phyloP scores from a whole-genome alignment of 2,888 invertebrate species.

The Notodonta dromedarius region DNA sequence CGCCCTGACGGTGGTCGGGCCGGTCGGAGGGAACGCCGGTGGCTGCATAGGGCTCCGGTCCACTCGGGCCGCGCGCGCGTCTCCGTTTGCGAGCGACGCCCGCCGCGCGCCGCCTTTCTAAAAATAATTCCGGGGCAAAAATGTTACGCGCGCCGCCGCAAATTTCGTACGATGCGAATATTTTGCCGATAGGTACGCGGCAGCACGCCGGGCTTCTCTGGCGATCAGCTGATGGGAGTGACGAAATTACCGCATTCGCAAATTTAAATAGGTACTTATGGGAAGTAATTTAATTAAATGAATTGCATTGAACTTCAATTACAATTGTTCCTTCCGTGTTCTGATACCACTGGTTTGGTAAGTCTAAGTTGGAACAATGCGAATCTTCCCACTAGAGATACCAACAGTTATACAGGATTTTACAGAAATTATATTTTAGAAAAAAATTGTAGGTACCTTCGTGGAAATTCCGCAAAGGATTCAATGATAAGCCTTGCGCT shows the following conservation, averaged over 20 bases:
- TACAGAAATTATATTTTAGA: no score
- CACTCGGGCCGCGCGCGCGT: conserved; percentile 76
- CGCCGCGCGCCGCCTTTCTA: conserved; percentile 78
- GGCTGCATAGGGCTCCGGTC: conserved; percentile 78
- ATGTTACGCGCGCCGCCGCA: conserved; percentile 70
- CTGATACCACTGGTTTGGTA: no score
- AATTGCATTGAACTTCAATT: no score
- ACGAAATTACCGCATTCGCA: background rate
- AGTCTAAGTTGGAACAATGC: no score
- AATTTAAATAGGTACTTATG: no score
- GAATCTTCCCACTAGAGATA: no score
- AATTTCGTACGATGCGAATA: conserved; percentile 73
- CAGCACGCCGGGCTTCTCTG: conserved; percentile 27
- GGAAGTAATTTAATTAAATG: no score
- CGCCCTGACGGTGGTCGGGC: conserved; percentile 60
- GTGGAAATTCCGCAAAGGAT: no score
- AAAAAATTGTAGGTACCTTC: no score
- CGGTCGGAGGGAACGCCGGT: conserved; percentile 66
- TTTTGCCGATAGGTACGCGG: conserved; percentile 65
- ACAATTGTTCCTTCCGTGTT: no score
- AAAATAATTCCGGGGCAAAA: conserved; percentile 78
- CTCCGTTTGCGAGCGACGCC: conserved; percentile 69
- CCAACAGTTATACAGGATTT: no score
- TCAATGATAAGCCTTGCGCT: no score
- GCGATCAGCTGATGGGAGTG: conserved; percentile 45